A percentile compares a stretch with the other conserved stretches of the same genome.
phyloP scores from a whole-genome alignment of 2,888 invertebrate species.

The Ectemnius cavifrons region DNA sequence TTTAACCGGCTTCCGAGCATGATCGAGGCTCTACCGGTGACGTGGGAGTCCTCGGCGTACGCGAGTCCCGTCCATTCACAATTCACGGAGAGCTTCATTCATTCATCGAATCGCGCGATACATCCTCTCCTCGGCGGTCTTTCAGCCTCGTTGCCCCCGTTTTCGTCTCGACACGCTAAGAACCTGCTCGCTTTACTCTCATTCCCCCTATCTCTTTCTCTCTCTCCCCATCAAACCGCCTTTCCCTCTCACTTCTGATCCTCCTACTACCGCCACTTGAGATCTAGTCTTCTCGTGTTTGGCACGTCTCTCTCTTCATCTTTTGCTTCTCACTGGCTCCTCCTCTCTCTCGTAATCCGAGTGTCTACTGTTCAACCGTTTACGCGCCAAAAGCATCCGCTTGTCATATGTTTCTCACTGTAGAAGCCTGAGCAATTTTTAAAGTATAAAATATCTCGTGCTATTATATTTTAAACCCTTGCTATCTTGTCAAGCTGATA shows the following conservation, averaged over 20 bases:
- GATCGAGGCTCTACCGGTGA: background rate
- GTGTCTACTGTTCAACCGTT: background rate
- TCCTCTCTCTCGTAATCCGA: background rate
- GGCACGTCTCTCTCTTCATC: background rate
- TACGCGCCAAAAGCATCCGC: background rate
- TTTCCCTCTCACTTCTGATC: background rate
- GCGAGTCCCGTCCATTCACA: conserved; percentile 7
- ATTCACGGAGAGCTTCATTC: background rate
- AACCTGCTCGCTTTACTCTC: conserved; percentile 6
- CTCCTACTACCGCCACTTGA: background rate
- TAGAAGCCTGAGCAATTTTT: no score
- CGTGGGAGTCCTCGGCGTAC: conserved; percentile 10
- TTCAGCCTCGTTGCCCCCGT: conserved; percentile 7
- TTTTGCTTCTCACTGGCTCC: background rate
- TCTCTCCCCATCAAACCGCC: no score
- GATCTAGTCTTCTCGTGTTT: background rate
- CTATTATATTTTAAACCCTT: background rate
- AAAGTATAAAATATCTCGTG: no score
- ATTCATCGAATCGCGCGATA: conserved; percentile 10
- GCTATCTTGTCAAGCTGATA: no score
- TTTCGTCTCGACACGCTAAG: background rate
- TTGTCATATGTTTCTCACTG: no score
- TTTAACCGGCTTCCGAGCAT: background rate
- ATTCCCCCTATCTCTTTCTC: background rate
- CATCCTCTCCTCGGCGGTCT: conserved; percentile 6